Base-by-base conservation (phyloP, 2,888 invertebrate genomes). In the Rotaria sp. region DNA sequence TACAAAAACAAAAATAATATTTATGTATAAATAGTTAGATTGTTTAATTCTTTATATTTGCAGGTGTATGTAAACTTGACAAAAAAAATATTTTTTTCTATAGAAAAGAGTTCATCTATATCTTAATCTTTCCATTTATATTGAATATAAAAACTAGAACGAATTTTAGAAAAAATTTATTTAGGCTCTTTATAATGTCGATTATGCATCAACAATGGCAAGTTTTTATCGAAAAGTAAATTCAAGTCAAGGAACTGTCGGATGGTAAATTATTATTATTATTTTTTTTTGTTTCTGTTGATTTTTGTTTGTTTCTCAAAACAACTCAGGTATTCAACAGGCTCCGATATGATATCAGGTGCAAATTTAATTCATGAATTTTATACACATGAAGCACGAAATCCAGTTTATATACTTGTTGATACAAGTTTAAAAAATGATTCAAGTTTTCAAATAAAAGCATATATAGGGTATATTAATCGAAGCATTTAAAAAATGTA, bases 281-380 rank as follows among this genome's bases (percentile, higher is more conserved):
- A 24, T n/a, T 11, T 80, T 45, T 38, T 80, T 30, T 84, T 13
- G 3, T 15, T 50, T 18, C n/a, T n/a, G 18, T 50, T 85, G 38
- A 48, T 10, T 41, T 8, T 24, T 18, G n/a, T 84, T 50, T 55
- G 41, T 41, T 11, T 45, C 50, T 74, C 52, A 38, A 84, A 52
- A 85, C 10, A 26, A 35, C 1, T 5, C 87, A 92, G 92, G 92
- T 93, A 92, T 95, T 97, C 97, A 1, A 99, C 98, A 0, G 97
- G 97, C 85, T 94, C 95, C 89, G 97, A 98, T 92, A 96, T 99
- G 75, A 96, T 97, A 0, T 96, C 96, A 90, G 96, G 97, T 92
- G 97, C 97, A 85, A 95, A 96, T 0, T 95, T 97, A 86, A 97
- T 97, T 90, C 97, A 97, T 90, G 97, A 97, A 91, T 97, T 97